Evolutionary conservation across 2,113 vertebrate species (phyloP).

Genomic region (Xiphias gladius): DNA sequence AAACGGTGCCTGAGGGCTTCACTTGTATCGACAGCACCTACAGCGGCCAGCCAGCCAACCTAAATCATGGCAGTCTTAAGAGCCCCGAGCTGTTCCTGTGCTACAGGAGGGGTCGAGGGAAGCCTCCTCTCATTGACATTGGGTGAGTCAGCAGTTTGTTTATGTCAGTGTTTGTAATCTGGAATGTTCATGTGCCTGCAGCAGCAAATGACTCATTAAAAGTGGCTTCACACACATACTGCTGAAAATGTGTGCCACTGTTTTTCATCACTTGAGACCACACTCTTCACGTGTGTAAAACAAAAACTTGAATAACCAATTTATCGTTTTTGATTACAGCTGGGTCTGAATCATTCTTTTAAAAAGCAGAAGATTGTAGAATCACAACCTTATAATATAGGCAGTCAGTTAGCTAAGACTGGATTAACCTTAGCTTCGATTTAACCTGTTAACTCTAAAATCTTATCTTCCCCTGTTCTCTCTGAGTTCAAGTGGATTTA

Average conservation of each 20-base stretch:
- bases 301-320: not conserved
- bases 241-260: not conserved
- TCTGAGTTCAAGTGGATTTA: too few species aligned
- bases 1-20: slow-evolving; percentile 94
- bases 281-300: not conserved
- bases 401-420: too few species aligned
- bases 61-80: slow-evolving; percentile 98
- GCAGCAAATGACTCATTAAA: not conserved
- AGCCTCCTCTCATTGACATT: slow-evolving; percentile 93
- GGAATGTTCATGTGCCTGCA: not conserved
- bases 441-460: not conserved
- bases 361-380: not conserved
- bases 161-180: not conserved
- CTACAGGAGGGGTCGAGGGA: slow-evolving; percentile 92
- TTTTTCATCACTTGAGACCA: not conserved
- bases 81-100: slow-evolving; percentile 97
- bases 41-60: slow-evolving; percentile 93
- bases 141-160: slow-evolving; percentile 87
- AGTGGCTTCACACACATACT: not conserved
- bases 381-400: too few species aligned
- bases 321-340: not conserved
- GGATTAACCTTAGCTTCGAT: not conserved
- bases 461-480: not conserved
- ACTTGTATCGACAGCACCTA: slow-evolving; percentile 95
- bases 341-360: not conserved